Evolutionary conservation across 2,113 vertebrate species (phyloP), one percentile per base, ranked within the genome.

Genomic region (Ovibos moschatus): DNA sequence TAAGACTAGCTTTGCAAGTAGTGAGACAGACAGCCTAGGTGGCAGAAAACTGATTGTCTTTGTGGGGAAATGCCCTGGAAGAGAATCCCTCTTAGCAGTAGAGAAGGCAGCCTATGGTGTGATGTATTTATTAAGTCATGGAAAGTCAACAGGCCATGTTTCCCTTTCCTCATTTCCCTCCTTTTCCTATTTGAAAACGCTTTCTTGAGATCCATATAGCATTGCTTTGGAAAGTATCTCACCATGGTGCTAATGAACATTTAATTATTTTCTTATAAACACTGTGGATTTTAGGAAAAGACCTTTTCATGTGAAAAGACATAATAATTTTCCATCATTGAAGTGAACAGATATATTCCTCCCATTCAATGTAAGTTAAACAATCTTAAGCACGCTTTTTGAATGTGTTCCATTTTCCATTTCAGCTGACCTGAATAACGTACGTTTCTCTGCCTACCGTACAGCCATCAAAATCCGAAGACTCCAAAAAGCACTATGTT

Each of bases 391-490:
- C 60, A 21, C 30, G 45, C 55, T 6, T 94, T 74, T 57, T 60
- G 27, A 95, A 60, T 36, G 28, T 96, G 93, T 82, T 98, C 28
- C 64, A 96, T 98, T 40, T 98, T 45, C n/a, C 85, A 0, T 99
- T 99, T 89, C 98, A 99, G 99, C 99, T 81, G 99, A 99, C 98
- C 98, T 99, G 97, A 99, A 99, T 99, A 99, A 99, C 0, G 99
- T 99, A 45, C 99, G 99, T 90, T 99, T 99, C 99, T 99, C 99
- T 17, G 99, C 99, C 55, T 99, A 99, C 98, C 99, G 99, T 90
- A 99, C 99, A 0, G 99, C 99, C 87, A 99, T 99, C 99, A 99
- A 99, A 99, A 99, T 99, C 97, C 99, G 99, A 86, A 98, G 99
- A 74, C 99, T 99, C 53, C 99, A 99, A 97, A 99, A 99, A 97